Percentiles rank a stretch among this genome's conserved stretches.
These are phyloP conservation scores for Epinephelus lanceolatus DNA, from an alignment of 2,113 vertebrate species.

Conservation along the genomic window DNA sequence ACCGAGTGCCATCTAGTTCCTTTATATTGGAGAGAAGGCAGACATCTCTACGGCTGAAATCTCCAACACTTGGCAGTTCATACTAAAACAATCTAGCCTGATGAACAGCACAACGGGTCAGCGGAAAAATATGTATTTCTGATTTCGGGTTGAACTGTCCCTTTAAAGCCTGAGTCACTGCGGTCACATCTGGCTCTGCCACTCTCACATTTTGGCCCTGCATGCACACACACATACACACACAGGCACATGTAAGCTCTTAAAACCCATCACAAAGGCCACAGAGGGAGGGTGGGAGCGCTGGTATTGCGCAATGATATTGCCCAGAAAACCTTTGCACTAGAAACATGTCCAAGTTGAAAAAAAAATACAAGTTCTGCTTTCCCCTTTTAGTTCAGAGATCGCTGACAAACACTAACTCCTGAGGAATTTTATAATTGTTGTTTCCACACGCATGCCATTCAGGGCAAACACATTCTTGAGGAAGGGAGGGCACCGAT, in stretches of 20 bases:
- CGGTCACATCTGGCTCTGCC: constrained; percentile 48
- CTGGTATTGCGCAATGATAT: constrained; percentile 41
- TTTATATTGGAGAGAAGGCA: too few species aligned
- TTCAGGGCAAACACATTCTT: constrained; percentile 59
- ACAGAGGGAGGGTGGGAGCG: constrained; percentile 9
- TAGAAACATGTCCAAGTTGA: constrained; percentile 51
- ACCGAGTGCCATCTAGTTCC: too few species aligned
- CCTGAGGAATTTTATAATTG: constrained; percentile 42
- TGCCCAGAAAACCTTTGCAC: constrained; percentile 63
- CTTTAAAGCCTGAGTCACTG: constrained; percentile 22
- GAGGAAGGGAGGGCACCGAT: constrained; percentile 26
- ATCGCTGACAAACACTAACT: constrained; percentile 41
- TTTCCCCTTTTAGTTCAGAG: constrained; percentile 27
- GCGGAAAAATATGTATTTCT: too few species aligned
- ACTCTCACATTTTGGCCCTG: constrained; percentile 31
- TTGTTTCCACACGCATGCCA: constrained; percentile 40
- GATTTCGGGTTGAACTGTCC: too few species aligned
- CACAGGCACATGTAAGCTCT: constrained; percentile 32
- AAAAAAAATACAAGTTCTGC: constrained; percentile 15
- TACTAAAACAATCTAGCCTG: too few species aligned
- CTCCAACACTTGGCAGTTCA: too few species aligned
- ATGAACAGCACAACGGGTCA: too few species aligned
- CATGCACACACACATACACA: neutral
- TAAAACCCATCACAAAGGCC: constrained; percentile 59
- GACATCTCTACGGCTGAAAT: too few species aligned